A percentile compares a stretch with the other conserved stretches of the same genome.
phyloP scores from a whole-genome alignment of 2,797 vertebrate genomes.

The Sebastolobus altivelis region DNA sequence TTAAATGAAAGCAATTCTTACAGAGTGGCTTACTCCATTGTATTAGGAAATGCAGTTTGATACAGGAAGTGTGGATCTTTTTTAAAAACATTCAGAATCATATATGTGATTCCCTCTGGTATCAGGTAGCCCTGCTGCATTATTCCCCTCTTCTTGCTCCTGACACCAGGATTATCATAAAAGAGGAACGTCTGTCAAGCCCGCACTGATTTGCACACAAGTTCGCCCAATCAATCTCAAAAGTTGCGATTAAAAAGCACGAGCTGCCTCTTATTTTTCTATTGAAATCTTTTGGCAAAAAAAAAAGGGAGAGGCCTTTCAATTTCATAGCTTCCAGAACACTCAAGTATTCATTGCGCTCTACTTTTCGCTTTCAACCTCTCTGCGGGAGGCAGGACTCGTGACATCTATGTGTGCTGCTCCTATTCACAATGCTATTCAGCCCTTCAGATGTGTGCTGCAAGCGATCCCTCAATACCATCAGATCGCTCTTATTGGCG shows the following conservation, averaged over 20 bases:
- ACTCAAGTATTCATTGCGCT: slow-evolving; percentile 89
- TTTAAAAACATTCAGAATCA: slow-evolving; percentile 8
- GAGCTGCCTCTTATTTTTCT: slow-evolving; percentile 70
- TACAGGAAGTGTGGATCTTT: slow-evolving; percentile 10
- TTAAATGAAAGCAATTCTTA: not conserved
- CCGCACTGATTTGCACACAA: slow-evolving; percentile 75
- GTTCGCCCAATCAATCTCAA: slow-evolving; percentile 79
- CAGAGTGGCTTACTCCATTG: not conserved
- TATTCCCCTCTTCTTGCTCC: slow-evolving; percentile 56
- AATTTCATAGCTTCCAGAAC: slow-evolving; percentile 89
- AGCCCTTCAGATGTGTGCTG: slow-evolving; percentile 89
- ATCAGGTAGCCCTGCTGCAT: slow-evolving; percentile 67
- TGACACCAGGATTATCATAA: slow-evolving; percentile 81
- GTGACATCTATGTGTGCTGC: slow-evolving; percentile 91
- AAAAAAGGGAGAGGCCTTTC: slow-evolving; percentile 87
- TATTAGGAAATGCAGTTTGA: slow-evolving; percentile 27
- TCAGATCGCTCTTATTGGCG: slow-evolving; percentile 86
- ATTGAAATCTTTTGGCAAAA: slow-evolving; percentile 81
- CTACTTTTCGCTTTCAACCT: slow-evolving; percentile 88
- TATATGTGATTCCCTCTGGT: slow-evolving; percentile 46
- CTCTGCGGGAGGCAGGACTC: slow-evolving; percentile 88
- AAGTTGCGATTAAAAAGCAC: slow-evolving; percentile 81
- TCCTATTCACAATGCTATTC: slow-evolving; percentile 89
- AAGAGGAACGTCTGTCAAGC: slow-evolving; percentile 75
- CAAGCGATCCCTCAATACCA: slow-evolving; percentile 89